A percentile compares a stretch with the other conserved stretches of the same genome.
phyloP scores from a whole-genome alignment of 37 sponge, comb jelly and placozoan species.

The Geodia barretti region DNA sequence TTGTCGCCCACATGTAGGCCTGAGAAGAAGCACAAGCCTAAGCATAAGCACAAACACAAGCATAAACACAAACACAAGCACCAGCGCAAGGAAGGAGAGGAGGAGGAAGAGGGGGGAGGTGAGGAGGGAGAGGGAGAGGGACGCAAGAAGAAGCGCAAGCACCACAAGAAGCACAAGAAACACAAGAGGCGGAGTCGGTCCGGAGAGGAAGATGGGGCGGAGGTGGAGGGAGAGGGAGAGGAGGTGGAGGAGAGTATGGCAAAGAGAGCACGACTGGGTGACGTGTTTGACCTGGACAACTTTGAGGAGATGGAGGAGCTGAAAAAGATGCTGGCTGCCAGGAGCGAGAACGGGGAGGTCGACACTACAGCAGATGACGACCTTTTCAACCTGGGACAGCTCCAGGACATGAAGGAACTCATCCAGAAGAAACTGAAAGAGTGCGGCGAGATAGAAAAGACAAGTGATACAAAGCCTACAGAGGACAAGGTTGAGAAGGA shows the following conservation, averaged over 20 bases:
- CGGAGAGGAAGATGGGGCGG: background rate
- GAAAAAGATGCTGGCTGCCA: background rate
- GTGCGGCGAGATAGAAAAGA: background rate
- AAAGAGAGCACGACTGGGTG: background rate
- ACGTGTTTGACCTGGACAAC: constrained; percentile 15
- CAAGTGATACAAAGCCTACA: too few relatives aligned
- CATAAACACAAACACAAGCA: constrained; percentile 89
- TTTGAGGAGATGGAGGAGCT: constrained; percentile 10
- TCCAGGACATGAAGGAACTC: constrained; percentile 42
- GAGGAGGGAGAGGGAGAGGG: constrained; percentile 27
- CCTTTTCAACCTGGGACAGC: constrained; percentile 13
- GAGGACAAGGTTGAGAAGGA: too few relatives aligned
- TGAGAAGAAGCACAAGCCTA: background rate
- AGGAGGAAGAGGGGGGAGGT: too few relatives aligned
- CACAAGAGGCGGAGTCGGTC: constrained; percentile 55
- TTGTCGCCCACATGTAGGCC: too few relatives aligned
- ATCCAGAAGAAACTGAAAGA: constrained; percentile 27
- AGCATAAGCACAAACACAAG: constrained; percentile 60
- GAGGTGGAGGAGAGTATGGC: too few relatives aligned
- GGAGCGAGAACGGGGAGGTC: constrained; percentile 9
- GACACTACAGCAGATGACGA: background rate
- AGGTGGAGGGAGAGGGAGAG: background rate
- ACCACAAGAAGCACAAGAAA: constrained; percentile 74
- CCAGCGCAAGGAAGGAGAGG: constrained; percentile 76
- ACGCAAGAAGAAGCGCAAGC: constrained; percentile 42